These are phyloP conservation scores for Proales similis DNA, from an alignment of 1,140 invertebrate genomes.

Conservation along the genomic window DNA sequence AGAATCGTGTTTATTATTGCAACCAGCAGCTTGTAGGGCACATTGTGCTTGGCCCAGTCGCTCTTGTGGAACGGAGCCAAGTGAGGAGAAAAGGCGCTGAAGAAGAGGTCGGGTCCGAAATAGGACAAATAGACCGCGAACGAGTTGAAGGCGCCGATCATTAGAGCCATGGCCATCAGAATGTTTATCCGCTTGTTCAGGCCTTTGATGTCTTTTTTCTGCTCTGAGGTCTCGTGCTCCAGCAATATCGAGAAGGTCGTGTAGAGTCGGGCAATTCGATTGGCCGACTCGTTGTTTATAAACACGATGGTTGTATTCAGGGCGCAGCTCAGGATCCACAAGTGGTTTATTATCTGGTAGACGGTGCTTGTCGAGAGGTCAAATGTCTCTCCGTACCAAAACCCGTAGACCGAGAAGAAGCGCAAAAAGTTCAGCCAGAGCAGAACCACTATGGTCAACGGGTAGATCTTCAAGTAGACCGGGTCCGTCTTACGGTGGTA, in stretches of 20 bases:
- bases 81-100: background rate
- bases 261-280: background rate
- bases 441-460: background rate
- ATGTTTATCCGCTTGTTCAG: background rate
- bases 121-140: background rate
- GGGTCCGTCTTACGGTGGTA: too few species aligned
- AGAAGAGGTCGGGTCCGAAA: slow-evolving; percentile 12
- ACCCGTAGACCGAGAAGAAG: background rate
- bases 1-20: background rate
- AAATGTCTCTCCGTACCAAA: background rate
- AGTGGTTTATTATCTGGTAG: background rate
- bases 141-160: background rate
- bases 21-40: slow-evolving; percentile 11
- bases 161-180: background rate
- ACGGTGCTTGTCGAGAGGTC: background rate
- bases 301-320: background rate
- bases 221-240: background rate
- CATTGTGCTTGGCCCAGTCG: background rate
- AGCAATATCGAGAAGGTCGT: background rate
- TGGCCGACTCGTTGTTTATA: slow-evolving; percentile 4
- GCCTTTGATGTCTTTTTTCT: too few species aligned
- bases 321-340: slow-evolving; percentile 4
- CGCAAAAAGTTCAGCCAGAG: slow-evolving; percentile 22
- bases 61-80: slow-evolving; percentile 24
- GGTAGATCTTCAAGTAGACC: slow-evolving; percentile 16